Evolutionary conservation across 2,113 vertebrate genomes (phyloP), one percentile per base, ranked within the genome.

Genomic region (Esox niger): DNA sequence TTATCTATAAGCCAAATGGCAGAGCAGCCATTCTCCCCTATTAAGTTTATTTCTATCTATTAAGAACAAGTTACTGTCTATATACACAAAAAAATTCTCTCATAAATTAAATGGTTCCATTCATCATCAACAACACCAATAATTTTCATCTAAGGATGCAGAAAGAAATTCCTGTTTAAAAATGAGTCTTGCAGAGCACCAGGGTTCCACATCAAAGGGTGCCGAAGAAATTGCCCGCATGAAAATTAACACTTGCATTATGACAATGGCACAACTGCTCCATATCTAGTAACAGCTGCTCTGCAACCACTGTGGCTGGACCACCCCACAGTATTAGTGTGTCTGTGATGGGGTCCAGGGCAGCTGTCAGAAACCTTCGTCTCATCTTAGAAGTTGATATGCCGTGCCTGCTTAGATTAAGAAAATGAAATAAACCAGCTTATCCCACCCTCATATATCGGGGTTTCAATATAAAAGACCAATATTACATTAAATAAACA

Each of bases 191-290:
- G 15, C 35, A 38, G 10, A 38, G 15, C 35, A 9, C 35, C 35
- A 1, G 2, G 7, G 35, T 9, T 38, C 35, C 35, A 38, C 35
- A 77, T 79, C 70, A 74, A 75, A 77, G 73, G 80, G 47, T 9
- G 6, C 25, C 49, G 6, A 35, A 59, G 30, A 3, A 9, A 20
- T 23, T 23, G 17, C 69, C 55, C 2, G 38, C 33, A 46, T 33
- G 31, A 0, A 30, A 21, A 68, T 64, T 20, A 47, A 59, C 47
- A n/a, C 47, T 30, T 57, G 54, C 68, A 31, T 46, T 64, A 61
- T 49, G 66, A 74, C 67, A 70, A 64, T 67, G 56, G 56, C 76
- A 67, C 66, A 77, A 54, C 83, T 82, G 82, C 78, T 84, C 70
- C 31, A 69, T 64, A 23, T 76, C 73, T 64, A 67, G 30, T 58